phyloP scores from a whole-genome alignment of 2,113 vertebrate genomes.

The Periophthalmus modestus region DNA sequence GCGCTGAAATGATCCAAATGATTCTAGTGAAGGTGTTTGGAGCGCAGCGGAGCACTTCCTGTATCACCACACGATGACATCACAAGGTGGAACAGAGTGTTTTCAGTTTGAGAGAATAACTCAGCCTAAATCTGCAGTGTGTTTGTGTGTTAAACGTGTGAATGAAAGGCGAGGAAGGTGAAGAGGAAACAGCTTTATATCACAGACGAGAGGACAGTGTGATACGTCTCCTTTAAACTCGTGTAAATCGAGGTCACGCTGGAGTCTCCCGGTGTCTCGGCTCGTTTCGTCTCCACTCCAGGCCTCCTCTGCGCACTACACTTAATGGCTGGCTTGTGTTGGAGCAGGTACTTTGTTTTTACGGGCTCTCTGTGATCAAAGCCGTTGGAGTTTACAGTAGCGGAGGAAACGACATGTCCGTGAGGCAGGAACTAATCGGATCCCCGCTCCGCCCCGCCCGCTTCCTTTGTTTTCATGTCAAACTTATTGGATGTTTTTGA shows the following conservation, averaged over 20 bases:
- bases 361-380: constrained; percentile 58
- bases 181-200: too few relatives aligned
- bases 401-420: constrained; percentile 57
- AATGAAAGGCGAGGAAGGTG: too few relatives aligned
- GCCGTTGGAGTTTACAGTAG: constrained; percentile 62
- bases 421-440: constrained; percentile 49
- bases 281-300: neutral
- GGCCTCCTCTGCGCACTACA: neutral
- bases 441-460: constrained; percentile 20
- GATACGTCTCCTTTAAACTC: too few relatives aligned
- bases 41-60: too few relatives aligned
- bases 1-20: too few relatives aligned
- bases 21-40: too few relatives aligned
- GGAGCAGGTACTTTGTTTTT: constrained; percentile 52
- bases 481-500: constrained; percentile 46
- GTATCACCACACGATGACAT: too few relatives aligned
- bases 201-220: too few relatives aligned
- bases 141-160: too few relatives aligned
- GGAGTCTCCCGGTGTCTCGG: neutral
- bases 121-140: too few relatives aligned
- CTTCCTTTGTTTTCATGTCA: constrained; percentile 14
- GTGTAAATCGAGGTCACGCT: neutral
- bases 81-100: too few relatives aligned
- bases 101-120: too few relatives aligned
- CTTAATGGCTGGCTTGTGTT: constrained; percentile 16